Base-by-base conservation (phyloP, 2,888 invertebrate species). In the Phanerotoma sp. region DNA sequence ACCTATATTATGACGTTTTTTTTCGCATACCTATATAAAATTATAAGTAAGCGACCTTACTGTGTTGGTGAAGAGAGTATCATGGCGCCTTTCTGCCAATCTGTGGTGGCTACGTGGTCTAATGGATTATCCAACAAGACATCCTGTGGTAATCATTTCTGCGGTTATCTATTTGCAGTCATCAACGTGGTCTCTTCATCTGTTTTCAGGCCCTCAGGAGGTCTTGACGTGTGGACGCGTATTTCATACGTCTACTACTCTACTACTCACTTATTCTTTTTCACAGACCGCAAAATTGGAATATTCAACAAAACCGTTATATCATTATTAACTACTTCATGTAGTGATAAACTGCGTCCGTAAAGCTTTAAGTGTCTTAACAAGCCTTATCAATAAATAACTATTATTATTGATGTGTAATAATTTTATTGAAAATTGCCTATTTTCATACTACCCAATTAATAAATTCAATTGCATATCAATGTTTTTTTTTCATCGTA, bases 221-320 rank as follows among this genome's bases (percentile, higher is more conserved):
- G 38, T 38, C 38, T 38, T 16, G 16, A 18, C 38, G 20, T 38
- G 18, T 38, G 18, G 18, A 38, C 38, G 11, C 20, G 18, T 38
- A 38, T 38, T 18, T 38, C 18, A 18, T 38, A 38, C 38, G 5
- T 7, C 25, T n/a, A n/a, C n/a, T n/a, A n/a, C n/a, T n/a, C n/a
- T n/a, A n/a, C n/a, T n/a, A 25, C 25, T 25, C 25, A 25, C 25
- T 25, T 25, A 5, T 25, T 25, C n/a, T n/a, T n/a, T n/a, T n/a
- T n/a, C n/a, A n/a, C 25, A 25, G 33, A 54, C 54, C 54, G 32
- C 54, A 50, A 50, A 54, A 54, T 54, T 54, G 45, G 40, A 50
- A 54, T 54, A 21, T 16, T 35, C 20, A 10, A 20, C 16, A 48
- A n/a, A 48, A 54, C 54, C 25, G 48, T 48, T 48, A 48, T 33